Percentiles rank a stretch among this genome's conserved stretches.
These are phyloP conservation scores for Neotoma lepida DNA, from an alignment of 2,113 vertebrate genomes.

Conservation along the genomic window DNA sequence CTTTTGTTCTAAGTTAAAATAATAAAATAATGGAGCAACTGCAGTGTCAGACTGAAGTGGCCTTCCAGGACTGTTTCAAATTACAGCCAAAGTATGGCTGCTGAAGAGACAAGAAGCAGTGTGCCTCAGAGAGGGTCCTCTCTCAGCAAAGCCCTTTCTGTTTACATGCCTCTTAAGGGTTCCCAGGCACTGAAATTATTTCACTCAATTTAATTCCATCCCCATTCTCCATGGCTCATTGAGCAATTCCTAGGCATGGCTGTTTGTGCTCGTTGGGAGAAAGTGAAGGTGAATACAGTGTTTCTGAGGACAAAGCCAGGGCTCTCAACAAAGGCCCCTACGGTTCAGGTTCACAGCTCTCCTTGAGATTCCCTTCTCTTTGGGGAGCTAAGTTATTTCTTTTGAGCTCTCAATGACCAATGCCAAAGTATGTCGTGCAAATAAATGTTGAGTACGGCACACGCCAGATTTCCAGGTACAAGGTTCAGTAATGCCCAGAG, in stretches of 20 bases:
- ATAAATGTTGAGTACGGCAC: not conserved
- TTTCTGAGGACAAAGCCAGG: conserved; percentile 69
- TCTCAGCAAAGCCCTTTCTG: conserved; percentile 76
- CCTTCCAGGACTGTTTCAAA: conserved; percentile 75
- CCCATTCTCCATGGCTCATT: conserved; percentile 78
- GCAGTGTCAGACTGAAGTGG: conserved; percentile 64
- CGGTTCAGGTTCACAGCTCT: not conserved
- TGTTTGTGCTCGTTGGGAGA: conserved; percentile 70
- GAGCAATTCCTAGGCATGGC: conserved; percentile 68
- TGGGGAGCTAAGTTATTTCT: conserved; percentile 23
- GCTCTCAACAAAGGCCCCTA: conserved; percentile 6
- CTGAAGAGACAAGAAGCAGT: conserved; percentile 73
- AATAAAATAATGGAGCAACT: conserved; percentile 66
- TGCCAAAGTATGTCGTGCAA: not conserved
- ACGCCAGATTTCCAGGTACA: not conserved
- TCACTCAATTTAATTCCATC: conserved; percentile 81
- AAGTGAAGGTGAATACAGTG: conserved; percentile 59
- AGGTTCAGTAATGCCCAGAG: not conserved
- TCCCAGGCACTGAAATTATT: conserved; percentile 81
- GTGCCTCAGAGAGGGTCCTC: conserved; percentile 65
- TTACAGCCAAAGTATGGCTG: conserved; percentile 57
- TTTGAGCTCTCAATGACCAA: not conserved
- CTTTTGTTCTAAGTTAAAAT: conserved; percentile 42
- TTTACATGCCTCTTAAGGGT: conserved; percentile 78
- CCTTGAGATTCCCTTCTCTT: conserved; percentile 17